phyloP scores from a whole-genome alignment of 2,113 vertebrate species.

The Talpa occidentalis region DNA sequence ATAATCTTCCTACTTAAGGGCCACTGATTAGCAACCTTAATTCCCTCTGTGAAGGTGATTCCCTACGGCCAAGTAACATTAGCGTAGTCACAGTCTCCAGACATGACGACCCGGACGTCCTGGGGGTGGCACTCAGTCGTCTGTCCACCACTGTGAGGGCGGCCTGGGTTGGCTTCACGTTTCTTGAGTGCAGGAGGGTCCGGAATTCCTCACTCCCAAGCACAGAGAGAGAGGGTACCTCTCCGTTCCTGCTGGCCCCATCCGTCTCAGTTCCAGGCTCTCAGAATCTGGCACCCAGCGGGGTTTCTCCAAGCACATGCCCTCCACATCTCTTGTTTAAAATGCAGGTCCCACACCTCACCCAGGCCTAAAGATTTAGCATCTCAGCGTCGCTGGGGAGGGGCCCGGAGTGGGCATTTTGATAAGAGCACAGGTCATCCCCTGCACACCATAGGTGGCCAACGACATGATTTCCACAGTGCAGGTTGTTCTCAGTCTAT shows the following conservation, averaged over 20 bases:
- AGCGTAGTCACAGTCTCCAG: not conserved
- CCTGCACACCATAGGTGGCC: not conserved
- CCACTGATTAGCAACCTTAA: not conserved
- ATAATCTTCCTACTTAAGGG: not conserved
- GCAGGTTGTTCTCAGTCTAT: not conserved
- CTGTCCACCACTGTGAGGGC: not conserved
- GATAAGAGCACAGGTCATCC: not conserved
- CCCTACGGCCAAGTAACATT: not conserved
- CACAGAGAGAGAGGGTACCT: accelerated
- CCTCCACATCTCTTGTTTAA: not conserved
- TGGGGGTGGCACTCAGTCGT: not conserved
- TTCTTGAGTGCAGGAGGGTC: not conserved
- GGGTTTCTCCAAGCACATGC: not conserved
- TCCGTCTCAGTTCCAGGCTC: not conserved
- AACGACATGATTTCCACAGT: not conserved
- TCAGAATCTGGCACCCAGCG: not conserved
- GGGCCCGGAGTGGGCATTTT: accelerated
- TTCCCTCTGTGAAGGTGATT: not conserved
- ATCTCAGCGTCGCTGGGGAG: no score
- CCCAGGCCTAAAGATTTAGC: not conserved
- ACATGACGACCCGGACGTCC: no score
- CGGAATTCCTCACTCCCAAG: not conserved
- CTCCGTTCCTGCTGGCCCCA: not conserved
- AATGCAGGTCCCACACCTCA: not conserved
- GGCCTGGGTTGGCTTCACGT: not conserved